A percentile compares a stretch with the other conserved stretches of the same genome.
These are phyloP conservation scores for Eurystomus glaucurus DNA, from an alignment of 2,797 vertebrate species.

Conservation along the genomic window DNA sequence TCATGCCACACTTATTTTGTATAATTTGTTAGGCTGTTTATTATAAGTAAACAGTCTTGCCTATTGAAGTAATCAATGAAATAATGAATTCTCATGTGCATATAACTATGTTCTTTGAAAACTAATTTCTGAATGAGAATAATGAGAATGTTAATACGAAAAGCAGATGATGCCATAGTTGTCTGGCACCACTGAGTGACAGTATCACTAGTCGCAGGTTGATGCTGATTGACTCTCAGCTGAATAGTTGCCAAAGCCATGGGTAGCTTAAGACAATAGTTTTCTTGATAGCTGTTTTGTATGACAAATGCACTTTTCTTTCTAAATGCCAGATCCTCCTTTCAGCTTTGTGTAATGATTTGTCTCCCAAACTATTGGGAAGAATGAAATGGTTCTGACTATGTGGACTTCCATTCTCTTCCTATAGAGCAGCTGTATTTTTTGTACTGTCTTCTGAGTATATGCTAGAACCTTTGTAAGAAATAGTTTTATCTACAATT, in stretches of 20 bases:
- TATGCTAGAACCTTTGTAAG: not conserved
- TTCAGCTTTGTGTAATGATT: slow-evolving; percentile 64
- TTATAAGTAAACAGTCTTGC: slow-evolving; percentile 11
- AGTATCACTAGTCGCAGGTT: slow-evolving; percentile 75
- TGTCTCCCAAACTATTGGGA: slow-evolving; percentile 53
- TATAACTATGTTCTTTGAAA: slow-evolving; percentile 19
- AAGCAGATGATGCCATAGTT: slow-evolving; percentile 63
- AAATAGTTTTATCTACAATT: not conserved
- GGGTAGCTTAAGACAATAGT: slow-evolving; percentile 66
- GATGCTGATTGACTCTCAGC: slow-evolving; percentile 67
- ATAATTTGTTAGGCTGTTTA: slow-evolving; percentile 38
- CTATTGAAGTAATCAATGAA: slow-evolving; percentile 59
- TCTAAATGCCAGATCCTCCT: slow-evolving; percentile 62
- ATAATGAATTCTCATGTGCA: slow-evolving; percentile 17
- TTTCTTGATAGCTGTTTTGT: slow-evolving; percentile 71
- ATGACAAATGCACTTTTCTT: slow-evolving; percentile 69
- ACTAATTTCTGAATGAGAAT: slow-evolving; percentile 49
- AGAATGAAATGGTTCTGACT: slow-evolving; percentile 55
- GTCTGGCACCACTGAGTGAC: slow-evolving; percentile 75
- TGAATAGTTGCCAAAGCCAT: slow-evolving; percentile 34
- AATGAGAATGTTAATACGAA: slow-evolving; percentile 34
- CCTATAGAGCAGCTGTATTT: slow-evolving; percentile 47
- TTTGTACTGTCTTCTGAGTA: not conserved
- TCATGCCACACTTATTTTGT: not conserved
- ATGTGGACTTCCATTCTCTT: slow-evolving; percentile 38